Evolutionary conservation across 2,797 vertebrate species (phyloP), one percentile per base, ranked within the genome.

Genomic region (Tachyglossus aculeatus): DNA sequence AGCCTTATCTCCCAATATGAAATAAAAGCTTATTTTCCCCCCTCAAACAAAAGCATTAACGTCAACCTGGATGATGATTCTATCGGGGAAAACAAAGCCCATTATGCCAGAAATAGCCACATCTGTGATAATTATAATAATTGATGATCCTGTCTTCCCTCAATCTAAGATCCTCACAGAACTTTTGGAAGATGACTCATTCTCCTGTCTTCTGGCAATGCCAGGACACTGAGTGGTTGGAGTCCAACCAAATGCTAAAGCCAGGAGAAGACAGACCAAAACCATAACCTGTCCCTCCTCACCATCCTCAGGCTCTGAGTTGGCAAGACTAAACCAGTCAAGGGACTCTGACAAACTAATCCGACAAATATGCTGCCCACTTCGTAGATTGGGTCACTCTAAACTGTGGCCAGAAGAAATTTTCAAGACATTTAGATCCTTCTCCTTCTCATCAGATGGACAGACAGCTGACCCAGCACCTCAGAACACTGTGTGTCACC

Each of bases 311-410:
- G 21, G 11, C 51, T 41, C 19, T 63, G 57, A 71, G 40, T 33
- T 68, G 50, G 61, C 73, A 22, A 61, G 82, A 74, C 75, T 44
- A 64, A 78, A 71, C 73, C 53, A 80, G 74, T 47, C 59, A 36
- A 1, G 3, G 69, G 64, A 47, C 50, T 50, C 57, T 51, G 64
- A 68, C 79, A 88, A 77, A 77, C 75, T 77, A 86, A 29, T 79
- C 71, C 73, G 82, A 81, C 62, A 83, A 83, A 56, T 25, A 52
- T 32, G 31, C 43, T 71, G 75, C 74, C 78, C 85, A 62, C 58
- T 60, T 53, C 39, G 25, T 44, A 72, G 67, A 44, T 29, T 36
- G 18, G 9, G 25, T 14, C 19, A 56, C 21, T 31, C 37, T 41
- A 41, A 79, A 51, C 53, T 57, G 36, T 45, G 54, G 44, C 57